A percentile compares a stretch with the other conserved stretches of the same genome.
Evolutionary conservation across 1,140 invertebrate species (phyloP).

Genomic region (Theocolax elegans): DNA sequence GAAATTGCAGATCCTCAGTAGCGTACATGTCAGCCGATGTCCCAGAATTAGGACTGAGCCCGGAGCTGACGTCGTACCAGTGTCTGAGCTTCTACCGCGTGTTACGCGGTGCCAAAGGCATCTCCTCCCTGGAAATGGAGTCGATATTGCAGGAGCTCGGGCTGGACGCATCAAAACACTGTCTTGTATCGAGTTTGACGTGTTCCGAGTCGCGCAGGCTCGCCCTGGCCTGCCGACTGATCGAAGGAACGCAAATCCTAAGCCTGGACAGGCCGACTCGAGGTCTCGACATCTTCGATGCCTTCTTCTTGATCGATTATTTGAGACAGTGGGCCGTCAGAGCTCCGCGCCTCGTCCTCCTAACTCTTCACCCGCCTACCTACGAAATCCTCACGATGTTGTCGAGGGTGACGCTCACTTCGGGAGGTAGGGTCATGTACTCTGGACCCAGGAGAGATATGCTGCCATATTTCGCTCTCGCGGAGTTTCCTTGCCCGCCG

Average conservation of each 20-base stretch:
- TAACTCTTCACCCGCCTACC: constrained; percentile 92
- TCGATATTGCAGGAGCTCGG: constrained; percentile 85
- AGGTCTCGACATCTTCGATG: constrained; percentile 96
- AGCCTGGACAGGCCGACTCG: constrained; percentile 89
- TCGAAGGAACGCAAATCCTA: constrained; percentile 85
- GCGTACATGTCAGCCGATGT: constrained; percentile 63
- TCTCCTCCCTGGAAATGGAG: constrained; percentile 61
- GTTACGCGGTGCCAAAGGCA: constrained; percentile 69
- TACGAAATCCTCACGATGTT: constrained; percentile 97
- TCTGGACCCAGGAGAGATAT: constrained; percentile 89
- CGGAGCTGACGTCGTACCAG: constrained; percentile 84
- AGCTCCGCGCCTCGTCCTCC: constrained; percentile 83
- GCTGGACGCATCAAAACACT: constrained; percentile 79
- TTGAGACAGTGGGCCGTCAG: constrained; percentile 91
- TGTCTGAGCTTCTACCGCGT: constrained; percentile 84
- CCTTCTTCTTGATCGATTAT: constrained; percentile 94
- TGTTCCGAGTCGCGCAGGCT: constrained; percentile 86
- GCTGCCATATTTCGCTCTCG: constrained; percentile 91
- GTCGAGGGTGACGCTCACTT: constrained; percentile 85
- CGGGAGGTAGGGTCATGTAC: constrained; percentile 90
- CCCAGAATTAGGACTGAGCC: constrained; percentile 66
- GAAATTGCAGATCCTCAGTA: constrained; percentile 46
- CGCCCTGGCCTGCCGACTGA: constrained; percentile 87
- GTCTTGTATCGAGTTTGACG: constrained; percentile 78
- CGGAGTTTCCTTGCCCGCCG: constrained; percentile 94